Conservation (phyloP, 2,888 invertebrate species). For the Chorisops tibialis region DNA sequence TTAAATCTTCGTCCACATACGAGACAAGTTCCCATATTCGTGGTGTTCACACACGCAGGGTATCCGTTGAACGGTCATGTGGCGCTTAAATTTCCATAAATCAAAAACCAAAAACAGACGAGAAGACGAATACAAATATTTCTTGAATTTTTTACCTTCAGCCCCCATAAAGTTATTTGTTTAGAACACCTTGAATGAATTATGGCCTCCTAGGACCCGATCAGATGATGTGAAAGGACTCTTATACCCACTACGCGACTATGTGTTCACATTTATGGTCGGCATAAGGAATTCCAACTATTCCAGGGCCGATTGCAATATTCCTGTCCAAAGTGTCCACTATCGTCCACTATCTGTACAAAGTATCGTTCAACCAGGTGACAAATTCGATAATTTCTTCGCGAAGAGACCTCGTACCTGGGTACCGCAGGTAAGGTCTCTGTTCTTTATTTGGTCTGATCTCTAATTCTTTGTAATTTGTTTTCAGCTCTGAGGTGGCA, state of each 20-base stretch:
- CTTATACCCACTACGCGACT: neutral
- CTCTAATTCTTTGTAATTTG: slow-evolving; percentile 26
- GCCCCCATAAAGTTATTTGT: slow-evolving; percentile 9
- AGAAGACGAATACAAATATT: slow-evolving; percentile 18
- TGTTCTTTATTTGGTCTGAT: slow-evolving; percentile 25
- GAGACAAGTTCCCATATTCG: too few relatives aligned
- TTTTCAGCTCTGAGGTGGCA: slow-evolving; percentile 26
- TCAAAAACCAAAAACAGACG: slow-evolving; percentile 19
- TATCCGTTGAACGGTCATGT: slow-evolving; percentile 13
- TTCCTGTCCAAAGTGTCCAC: neutral
- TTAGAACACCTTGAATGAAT: slow-evolving; percentile 10
- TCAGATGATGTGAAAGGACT: neutral
- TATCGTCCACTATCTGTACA: neutral
- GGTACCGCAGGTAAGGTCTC: neutral
- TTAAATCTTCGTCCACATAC: slow-evolving; percentile 5
- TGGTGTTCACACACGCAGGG: neutral
- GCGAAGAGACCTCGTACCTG: neutral
- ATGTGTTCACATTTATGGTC: neutral
- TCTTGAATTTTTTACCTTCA: slow-evolving; percentile 5
- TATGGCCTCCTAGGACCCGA: neutral
- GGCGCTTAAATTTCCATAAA: slow-evolving; percentile 27
- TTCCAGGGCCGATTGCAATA: neutral
- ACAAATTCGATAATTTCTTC: slow-evolving; percentile 22
- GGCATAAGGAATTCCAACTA: neutral
- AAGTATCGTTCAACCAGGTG: slow-evolving; percentile 8